Conservation (phyloP, 2,797 vertebrate species). For the Anisognathus igniventris region DNA sequence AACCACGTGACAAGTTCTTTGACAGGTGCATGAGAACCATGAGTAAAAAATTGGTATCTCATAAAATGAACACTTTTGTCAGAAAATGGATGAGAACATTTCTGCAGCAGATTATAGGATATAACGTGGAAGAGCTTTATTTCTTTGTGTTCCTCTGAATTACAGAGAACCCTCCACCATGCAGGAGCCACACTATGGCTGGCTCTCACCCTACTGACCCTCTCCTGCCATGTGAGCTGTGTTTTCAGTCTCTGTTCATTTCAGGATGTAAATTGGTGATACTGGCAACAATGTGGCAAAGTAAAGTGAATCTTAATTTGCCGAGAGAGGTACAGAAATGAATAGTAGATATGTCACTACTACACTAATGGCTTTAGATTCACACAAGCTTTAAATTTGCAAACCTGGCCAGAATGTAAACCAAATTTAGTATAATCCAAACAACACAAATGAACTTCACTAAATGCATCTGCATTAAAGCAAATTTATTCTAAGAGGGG, state of each 20-base stretch:
- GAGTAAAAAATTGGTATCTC: neutral
- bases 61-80: neutral
- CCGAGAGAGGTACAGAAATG: neutral
- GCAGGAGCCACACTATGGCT: neutral
- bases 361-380: neutral
- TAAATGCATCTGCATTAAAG: neutral
- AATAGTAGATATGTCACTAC: neutral
- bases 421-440: neutral
- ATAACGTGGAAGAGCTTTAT: neutral
- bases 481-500: slow-evolving; percentile 33
- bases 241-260: neutral
- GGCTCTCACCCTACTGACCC: neutral
- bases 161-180: neutral
- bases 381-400: slow-evolving; percentile 1
- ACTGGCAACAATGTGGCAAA: neutral
- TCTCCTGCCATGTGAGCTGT: neutral
- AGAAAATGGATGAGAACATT: neutral
- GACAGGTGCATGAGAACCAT: neutral
- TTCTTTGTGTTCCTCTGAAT: neutral
- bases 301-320: neutral
- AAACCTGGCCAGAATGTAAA: slow-evolving; percentile 23
- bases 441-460: neutral
- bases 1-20: neutral
- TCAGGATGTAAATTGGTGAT: neutral
- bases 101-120: neutral